Evolutionary conservation across 1,140 invertebrate genomes (phyloP), one percentile per base, ranked within the genome.

Genomic region (Gonioctena quinquepunctata): DNA sequence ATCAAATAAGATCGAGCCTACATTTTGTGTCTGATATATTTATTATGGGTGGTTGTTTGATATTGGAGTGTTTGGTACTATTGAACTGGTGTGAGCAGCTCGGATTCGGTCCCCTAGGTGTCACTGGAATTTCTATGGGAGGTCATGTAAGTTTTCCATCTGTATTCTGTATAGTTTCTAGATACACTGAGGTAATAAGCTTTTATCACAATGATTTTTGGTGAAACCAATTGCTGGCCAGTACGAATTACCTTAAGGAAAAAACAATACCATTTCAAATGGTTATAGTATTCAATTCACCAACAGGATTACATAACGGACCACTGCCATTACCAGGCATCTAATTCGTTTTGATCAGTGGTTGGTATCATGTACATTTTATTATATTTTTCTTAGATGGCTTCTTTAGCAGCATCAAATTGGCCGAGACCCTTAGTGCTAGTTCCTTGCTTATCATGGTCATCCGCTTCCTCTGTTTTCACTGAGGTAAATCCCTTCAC

Each of bases 111-210:
- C 97, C 97, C 0, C 85, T 99, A 3, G 96, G 95, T 56, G 87
- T 99, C 6, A 96, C 95, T 19, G 97, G 97, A n/a, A 89, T 99
- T 57, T 99, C 97, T n/a, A 98, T 99, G 97, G 98, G 98, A 67
- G 98, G 97, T 56, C 96, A 99, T 90, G 96, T 98, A 82, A 88
- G 92, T 89, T 77, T 54, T 66, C n/a, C n/a, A n/a, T n/a, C n/a
- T n/a, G 7, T 60, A 11, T 18, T n/a, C 19, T n/a, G 16, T 54
- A 21, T 16, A 54, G 6, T 54, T 54, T 7, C 18, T 54, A 6
- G 5, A 16, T 54, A 16, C 16, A 54, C 18, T 54, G 6, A 54
- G n/a, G n/a, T n/a, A n/a, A n/a, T n/a, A n/a, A n/a, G n/a, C n/a
- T n/a, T n/a, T n/a, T n/a, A n/a, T n/a, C n/a, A n/a, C n/a, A n/a